phyloP scores from a whole-genome alignment of 2,888 invertebrate genomes.

The Caenorhabditis sp. region DNA sequence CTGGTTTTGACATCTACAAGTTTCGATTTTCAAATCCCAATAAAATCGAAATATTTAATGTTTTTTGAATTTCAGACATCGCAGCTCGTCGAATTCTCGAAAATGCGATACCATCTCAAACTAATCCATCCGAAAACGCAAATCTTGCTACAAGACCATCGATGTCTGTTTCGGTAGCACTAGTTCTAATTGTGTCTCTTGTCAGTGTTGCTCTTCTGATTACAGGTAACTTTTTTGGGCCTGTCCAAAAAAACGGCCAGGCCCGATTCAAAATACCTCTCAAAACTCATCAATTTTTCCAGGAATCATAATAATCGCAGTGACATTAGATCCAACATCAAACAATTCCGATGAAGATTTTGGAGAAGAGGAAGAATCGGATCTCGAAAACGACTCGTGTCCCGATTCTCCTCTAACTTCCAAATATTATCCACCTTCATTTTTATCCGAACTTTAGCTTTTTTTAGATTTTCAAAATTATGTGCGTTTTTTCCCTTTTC shows the following conservation, averaged over 20 bases:
- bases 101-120: conserved; percentile 26
- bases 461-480: not conserved
- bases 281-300: not conserved
- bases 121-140: conserved; percentile 9
- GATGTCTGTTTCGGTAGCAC: conserved; percentile 41
- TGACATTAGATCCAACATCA: conserved; percentile 36
- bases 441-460: conserved; percentile 32
- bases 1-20: too few species aligned
- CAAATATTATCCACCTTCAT: conserved; percentile 21
- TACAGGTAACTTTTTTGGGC: conserved; percentile 19
- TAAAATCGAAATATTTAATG: not conserved
- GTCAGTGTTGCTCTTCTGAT: conserved; percentile 38
- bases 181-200: conserved; percentile 36
- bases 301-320: conserved; percentile 43
- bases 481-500: not conserved
- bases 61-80: conserved; percentile 17
- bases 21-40: too few species aligned
- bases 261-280: not conserved
- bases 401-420: not conserved
- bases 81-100: conserved; percentile 38
- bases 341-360: conserved; percentile 10
- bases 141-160: conserved; percentile 5
- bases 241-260: not conserved
- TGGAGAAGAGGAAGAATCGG: conserved; percentile 36
- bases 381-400: conserved; percentile 22